Base-by-base conservation (phyloP, 2,888 invertebrate genomes). In the Aleiodes testaceus region DNA sequence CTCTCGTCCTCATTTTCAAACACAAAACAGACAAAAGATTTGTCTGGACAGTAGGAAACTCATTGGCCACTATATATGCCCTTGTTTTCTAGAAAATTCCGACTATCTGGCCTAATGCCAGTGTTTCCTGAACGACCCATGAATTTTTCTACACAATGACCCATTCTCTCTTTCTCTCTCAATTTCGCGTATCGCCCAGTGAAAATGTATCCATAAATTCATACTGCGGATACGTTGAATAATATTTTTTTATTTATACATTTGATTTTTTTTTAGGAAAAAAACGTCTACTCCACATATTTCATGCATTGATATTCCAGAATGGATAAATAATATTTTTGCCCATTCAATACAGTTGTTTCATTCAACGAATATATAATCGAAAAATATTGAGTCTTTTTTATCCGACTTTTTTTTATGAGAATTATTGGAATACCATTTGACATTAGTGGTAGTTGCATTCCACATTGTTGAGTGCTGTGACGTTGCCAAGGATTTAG, bases 111-210 rank as follows among this genome's bases (percentile, higher is more conserved):
- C 69, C 30, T 69, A 42, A 47, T 49, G 69, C 69, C 69, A 69
- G 61, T 36, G 30, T 22, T 61, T 63, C 49, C 42, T 50, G 50
- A 69, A 50, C 50, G 36, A 63, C 36, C 50, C 63, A 69, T 69
- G 63, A 69, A 69, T 69, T 69, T 69, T 69, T 69, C 36, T 26
- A 3, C 55, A 67, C 67, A 61, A 50, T 69, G 42, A 55, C n/a
- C 52, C 20, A 63, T 63, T 63, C 36, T 6, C 36, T 36, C 36
- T 36, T 7, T 36, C 36, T 36, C 36, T 36, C 36, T 7, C 50
- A 52, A 63, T 63, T 22, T 20, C 44, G 22, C 49, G 50, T 18
- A 49, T 49, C 49, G 30, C 55, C 42, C 36, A 36, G 63, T 61
- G 55, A 69, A 69, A 63, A 69, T 59, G 30, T 63, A 36, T 69